Evolutionary conservation across 2,888 invertebrate genomes (phyloP).

Genomic region (Apamea anceps): DNA sequence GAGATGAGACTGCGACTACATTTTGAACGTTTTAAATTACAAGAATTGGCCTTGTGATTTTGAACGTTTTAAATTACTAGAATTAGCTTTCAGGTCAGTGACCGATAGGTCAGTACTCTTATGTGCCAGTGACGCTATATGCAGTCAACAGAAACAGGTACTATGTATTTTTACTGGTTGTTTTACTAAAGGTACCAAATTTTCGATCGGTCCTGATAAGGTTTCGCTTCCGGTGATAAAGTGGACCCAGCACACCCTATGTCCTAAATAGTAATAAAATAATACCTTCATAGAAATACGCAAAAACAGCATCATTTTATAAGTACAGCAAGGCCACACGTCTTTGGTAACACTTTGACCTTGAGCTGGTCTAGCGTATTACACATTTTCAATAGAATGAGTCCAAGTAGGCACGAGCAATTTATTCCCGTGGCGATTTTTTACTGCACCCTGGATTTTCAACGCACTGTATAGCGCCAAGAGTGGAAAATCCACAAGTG

Average conservation of each 20-base stretch:
- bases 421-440: not conserved
- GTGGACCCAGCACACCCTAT: not conserved
- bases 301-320: not conserved
- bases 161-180: not conserved
- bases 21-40: too few species aligned
- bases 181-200: not conserved
- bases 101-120: conserved; percentile 11
- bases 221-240: not conserved
- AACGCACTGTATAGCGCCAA: too few species aligned
- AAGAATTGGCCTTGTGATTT: too few species aligned
- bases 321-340: not conserved
- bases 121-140: not conserved
- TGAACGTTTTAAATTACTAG: too few species aligned
- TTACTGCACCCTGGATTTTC: too few species aligned
- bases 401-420: not conserved
- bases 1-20: too few species aligned
- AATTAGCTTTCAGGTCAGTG: not conserved
- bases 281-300: not conserved
- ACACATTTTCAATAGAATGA: not conserved
- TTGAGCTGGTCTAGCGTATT: not conserved
- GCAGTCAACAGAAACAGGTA: not conserved
- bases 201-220: not conserved
- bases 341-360: not conserved
- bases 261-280: not conserved
- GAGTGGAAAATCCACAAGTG: too few species aligned